These are phyloP conservation scores for Lordiphosa stackelbergi DNA, from an alignment of 1,140 invertebrate genomes.

Conservation along the genomic window DNA sequence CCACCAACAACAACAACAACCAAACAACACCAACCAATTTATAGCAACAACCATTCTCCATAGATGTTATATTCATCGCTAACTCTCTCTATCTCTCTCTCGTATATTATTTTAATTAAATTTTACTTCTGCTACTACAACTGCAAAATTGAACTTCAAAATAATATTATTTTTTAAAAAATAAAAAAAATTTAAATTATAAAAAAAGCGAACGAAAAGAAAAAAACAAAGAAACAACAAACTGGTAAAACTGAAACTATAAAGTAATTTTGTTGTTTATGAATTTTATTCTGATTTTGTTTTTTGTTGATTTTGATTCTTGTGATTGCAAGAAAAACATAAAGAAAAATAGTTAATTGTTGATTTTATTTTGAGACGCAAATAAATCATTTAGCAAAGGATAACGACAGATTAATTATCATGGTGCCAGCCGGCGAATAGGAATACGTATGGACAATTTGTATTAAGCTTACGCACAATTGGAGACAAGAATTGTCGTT, in stretches of 20 bases:
- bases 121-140: constrained; percentile 74
- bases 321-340: background rate
- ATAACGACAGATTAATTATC: background rate
- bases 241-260: constrained; percentile 50
- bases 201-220: constrained; percentile 56
- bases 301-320: constrained; percentile 12
- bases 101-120: constrained; percentile 77
- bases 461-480: too few species aligned
- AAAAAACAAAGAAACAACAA: constrained; percentile 47
- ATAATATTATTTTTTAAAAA: constrained; percentile 77
- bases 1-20: constrained; percentile 58
- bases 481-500: too few species aligned
- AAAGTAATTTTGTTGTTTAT: constrained; percentile 67
- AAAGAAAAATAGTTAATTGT: constrained; percentile 39
- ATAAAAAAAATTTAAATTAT: constrained; percentile 75
- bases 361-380: constrained; percentile 35
- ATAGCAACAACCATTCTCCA: constrained; percentile 77
- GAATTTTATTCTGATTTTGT: constrained; percentile 17
- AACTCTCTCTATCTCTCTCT: constrained; percentile 76
- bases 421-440: too few species aligned
- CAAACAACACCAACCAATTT: constrained; percentile 56
- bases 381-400: constrained; percentile 59
- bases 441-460: too few species aligned
- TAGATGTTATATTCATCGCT: constrained; percentile 77
- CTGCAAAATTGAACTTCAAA: constrained; percentile 76